Evolutionary conservation across 2,888 invertebrate species (phyloP), one percentile per base, ranked within the genome.

Genomic region (Agonopterix arenella): DNA sequence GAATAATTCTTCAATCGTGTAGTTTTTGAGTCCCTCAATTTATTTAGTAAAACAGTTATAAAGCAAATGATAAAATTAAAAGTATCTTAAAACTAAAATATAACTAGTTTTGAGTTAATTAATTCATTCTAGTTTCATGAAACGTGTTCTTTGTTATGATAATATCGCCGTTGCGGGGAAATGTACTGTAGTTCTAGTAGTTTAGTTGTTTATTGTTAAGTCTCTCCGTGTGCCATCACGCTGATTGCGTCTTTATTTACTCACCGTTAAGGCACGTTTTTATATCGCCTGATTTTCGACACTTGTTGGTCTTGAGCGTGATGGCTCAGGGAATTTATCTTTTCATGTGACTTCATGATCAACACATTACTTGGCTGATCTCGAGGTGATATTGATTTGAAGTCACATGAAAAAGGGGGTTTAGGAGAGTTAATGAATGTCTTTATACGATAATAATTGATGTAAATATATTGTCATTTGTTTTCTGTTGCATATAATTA

Each of bases 391-490:
- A 40, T n/a, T 5, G 11, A 11, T 43, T 5, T 43, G 43, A n/a
- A 43, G 43, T 11, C 11, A 13, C 13, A 8, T 11, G 43, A 3
- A 11, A 8, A 11, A 8, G 8, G 43, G 11, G 10, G 8, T 43
- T 11, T 45, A 54, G 47, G 53, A 49, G 45, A 55, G 52, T 59
- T 54, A 47, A 54, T 57, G 54, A 41, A 7, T 40, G 52, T 57
- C 50, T 52, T 51, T 49, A 48, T 45, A 51, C 45, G 10, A 46
- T 53, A 40, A 45, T 44, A 46, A 58, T 54, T 54, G 51, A 51
- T 62, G 61, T 65, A 60, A 60, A 62, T 65, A 62, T 48, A 41
- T 48, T 41, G 41, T 43, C 11, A 43, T 11, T 46, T 48, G 45
- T 43, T 48, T 51, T 51, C 13, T 48, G 51, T 52, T 52, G 52